Conservation (phyloP, 1,140 invertebrate species). For the Monomorium pharaonis region DNA sequence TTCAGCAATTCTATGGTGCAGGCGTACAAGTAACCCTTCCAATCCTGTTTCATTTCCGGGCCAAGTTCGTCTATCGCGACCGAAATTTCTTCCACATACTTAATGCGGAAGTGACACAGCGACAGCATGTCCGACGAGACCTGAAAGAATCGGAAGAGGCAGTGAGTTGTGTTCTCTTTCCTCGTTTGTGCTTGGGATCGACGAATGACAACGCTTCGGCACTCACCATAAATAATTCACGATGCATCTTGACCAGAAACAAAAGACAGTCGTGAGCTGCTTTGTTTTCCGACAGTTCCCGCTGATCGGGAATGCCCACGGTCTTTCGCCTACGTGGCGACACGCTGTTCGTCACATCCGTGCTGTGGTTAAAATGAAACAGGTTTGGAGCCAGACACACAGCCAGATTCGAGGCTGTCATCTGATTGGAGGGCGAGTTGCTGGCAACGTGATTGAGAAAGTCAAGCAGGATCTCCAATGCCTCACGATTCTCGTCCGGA, state of each 20-base stretch:
- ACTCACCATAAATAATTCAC: slow-evolving; percentile 92
- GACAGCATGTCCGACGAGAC: slow-evolving; percentile 93
- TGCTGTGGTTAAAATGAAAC: slow-evolving; percentile 90
- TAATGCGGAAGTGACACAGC: slow-evolving; percentile 95
- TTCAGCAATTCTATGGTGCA: slow-evolving; percentile 94
- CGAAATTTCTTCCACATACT: slow-evolving; percentile 95
- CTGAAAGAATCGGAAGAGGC: slow-evolving; percentile 79
- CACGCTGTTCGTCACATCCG: slow-evolving; percentile 86
- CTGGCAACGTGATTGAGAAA: slow-evolving; percentile 93
- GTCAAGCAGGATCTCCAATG: slow-evolving; percentile 93
- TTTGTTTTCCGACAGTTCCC: slow-evolving; percentile 94
- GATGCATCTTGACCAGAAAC: slow-evolving; percentile 92
- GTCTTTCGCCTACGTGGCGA: slow-evolving; percentile 88
- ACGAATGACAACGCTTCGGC: slow-evolving; percentile 66
- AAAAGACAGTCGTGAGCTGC: slow-evolving; percentile 96
- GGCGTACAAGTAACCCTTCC: slow-evolving; percentile 92
- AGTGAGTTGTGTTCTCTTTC: slow-evolving; percentile 22
- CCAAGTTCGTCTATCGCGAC: slow-evolving; percentile 89
- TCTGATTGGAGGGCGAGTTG: slow-evolving; percentile 94
- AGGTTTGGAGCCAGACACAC: slow-evolving; percentile 97
- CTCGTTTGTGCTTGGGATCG: slow-evolving; percentile 39
- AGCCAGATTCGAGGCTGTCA: slow-evolving; percentile 97
- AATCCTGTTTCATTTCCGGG: slow-evolving; percentile 90
- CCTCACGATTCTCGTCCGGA: slow-evolving; percentile 97
- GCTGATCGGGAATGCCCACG: slow-evolving; percentile 92